Percentiles rank a stretch among this genome's conserved stretches.
phyloP scores from a whole-genome alignment of 2,113 vertebrate genomes.

The Melospiza melodia region DNA sequence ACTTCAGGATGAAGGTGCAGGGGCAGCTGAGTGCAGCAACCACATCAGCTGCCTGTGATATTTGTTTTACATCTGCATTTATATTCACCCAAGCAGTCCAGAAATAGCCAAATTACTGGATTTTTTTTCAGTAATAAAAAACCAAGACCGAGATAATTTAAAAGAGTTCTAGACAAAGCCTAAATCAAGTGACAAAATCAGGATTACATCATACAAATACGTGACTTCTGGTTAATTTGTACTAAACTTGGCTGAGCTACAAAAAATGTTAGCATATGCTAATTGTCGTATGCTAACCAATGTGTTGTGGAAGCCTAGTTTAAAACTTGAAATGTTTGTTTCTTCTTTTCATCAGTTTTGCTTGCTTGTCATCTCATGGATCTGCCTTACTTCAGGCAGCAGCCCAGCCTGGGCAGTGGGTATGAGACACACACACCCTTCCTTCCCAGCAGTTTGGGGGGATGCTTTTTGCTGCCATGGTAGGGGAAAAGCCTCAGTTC shows the following conservation, averaged over 20 bases:
- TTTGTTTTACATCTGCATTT: background rate
- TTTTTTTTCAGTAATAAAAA: background rate
- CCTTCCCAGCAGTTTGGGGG: background rate
- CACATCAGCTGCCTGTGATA: background rate
- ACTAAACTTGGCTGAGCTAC: slow-evolving; percentile 8
- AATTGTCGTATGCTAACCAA: background rate
- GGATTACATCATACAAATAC: background rate
- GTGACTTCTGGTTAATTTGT: background rate
- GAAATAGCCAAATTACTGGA: background rate
- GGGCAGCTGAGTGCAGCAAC: background rate
- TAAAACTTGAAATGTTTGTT: slow-evolving; percentile 55
- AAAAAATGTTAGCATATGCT: slow-evolving; percentile 2
- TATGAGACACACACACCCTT: background rate
- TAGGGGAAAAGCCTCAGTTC: background rate
- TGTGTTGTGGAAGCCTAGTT: background rate
- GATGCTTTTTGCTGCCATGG: background rate
- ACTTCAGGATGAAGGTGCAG: background rate
- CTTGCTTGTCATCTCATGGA: background rate
- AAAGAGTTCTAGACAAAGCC: background rate
- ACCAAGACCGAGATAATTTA: background rate
- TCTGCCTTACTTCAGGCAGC: background rate
- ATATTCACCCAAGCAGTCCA: background rate
- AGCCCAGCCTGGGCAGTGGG: background rate
- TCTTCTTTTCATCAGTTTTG: slow-evolving; percentile 31
- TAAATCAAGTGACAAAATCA: background rate